Evolutionary conservation across 2,113 vertebrate species (phyloP).

Genomic region (Austrofundulus limnaeus): DNA sequence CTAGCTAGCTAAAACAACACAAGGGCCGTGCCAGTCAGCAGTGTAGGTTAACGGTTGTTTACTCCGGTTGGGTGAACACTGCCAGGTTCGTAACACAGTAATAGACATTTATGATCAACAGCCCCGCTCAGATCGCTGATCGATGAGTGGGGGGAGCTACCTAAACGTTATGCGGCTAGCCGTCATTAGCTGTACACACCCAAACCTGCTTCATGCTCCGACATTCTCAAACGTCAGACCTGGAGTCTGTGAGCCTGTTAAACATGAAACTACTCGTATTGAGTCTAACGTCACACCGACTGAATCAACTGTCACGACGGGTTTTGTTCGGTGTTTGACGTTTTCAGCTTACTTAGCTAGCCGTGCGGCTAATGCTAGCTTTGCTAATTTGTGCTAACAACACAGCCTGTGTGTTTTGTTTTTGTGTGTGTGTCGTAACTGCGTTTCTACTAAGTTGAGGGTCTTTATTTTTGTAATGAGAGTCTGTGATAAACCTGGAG

Average conservation of each 20-base stretch:
- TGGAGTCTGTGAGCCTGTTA: rapidly evolving
- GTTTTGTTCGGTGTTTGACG: neutral
- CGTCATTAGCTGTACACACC: constrained; percentile 75
- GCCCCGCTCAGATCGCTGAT: neutral
- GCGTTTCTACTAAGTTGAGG: constrained; percentile 33
- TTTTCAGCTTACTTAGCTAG: constrained; percentile 14
- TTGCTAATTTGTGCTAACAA: constrained; percentile 49
- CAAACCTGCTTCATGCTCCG: constrained; percentile 52
- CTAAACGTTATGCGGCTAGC: constrained; percentile 49
- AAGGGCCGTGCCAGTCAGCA: constrained; percentile 41
- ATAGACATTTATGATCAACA: neutral
- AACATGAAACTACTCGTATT: neutral
- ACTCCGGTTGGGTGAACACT: neutral
- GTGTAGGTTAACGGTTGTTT: neutral
- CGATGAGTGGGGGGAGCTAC: neutral
- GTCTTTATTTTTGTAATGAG: constrained; percentile 26
- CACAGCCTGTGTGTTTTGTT: constrained; percentile 57
- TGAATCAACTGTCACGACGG: too few relatives aligned
- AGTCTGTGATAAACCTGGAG: neutral
- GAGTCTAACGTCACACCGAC: neutral
- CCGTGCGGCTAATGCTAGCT: constrained; percentile 44
- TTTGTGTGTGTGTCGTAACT: constrained; percentile 61
- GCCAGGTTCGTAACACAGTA: neutral
- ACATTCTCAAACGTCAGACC: neutral
- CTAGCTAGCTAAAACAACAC: constrained; percentile 21